Percentiles rank a stretch among this genome's conserved stretches.
These are phyloP conservation scores for Phocides pigmalion DNA, from an alignment of 1,140 invertebrate genomes.

Conservation along the genomic window DNA sequence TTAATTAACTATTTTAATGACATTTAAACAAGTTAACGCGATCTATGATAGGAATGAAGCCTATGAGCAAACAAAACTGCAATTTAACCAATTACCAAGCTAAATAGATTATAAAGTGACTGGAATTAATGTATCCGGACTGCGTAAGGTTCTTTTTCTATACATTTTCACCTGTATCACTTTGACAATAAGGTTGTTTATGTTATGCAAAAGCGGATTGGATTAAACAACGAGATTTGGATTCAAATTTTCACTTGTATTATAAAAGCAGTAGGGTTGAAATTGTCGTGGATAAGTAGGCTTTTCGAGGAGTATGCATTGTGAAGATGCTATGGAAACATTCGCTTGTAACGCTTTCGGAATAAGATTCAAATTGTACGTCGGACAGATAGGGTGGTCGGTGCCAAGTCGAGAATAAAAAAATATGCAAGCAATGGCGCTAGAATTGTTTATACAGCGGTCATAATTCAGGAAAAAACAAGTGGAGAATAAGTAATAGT, in stretches of 20 bases:
- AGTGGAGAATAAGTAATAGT: slow-evolving; percentile 36
- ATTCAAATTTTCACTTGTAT: slow-evolving; percentile 25
- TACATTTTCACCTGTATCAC: slow-evolving; percentile 37
- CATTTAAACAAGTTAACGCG: slow-evolving; percentile 12
- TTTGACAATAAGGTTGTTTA: slow-evolving; percentile 31
- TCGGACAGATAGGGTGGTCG: slow-evolving; percentile 8
- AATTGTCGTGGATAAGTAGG: slow-evolving; percentile 8
- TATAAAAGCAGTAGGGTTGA: slow-evolving; percentile 30
- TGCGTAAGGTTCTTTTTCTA: slow-evolving; percentile 14
- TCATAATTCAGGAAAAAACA: slow-evolving; percentile 48
- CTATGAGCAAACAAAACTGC: slow-evolving; percentile 48
- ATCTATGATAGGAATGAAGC: slow-evolving; percentile 1
- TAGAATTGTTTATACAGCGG: slow-evolving; percentile 47
- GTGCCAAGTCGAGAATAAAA: slow-evolving; percentile 35
- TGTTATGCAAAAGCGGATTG: slow-evolving; percentile 14
- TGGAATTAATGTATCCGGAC: slow-evolving; percentile 58
- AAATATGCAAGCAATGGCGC: slow-evolving; percentile 43
- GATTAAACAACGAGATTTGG: slow-evolving; percentile 24
- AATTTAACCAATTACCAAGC: slow-evolving; percentile 58
- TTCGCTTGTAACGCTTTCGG: slow-evolving; percentile 1
- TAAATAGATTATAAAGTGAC: slow-evolving; percentile 60
- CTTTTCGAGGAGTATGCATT: slow-evolving; percentile 13
- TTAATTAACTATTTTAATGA: slow-evolving; percentile 19
- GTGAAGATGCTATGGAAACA: slow-evolving; percentile 11
- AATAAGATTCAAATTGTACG: slow-evolving; percentile 22